Conservation (phyloP, 2,888 invertebrate species). For the Diplolepis rosae region DNA sequence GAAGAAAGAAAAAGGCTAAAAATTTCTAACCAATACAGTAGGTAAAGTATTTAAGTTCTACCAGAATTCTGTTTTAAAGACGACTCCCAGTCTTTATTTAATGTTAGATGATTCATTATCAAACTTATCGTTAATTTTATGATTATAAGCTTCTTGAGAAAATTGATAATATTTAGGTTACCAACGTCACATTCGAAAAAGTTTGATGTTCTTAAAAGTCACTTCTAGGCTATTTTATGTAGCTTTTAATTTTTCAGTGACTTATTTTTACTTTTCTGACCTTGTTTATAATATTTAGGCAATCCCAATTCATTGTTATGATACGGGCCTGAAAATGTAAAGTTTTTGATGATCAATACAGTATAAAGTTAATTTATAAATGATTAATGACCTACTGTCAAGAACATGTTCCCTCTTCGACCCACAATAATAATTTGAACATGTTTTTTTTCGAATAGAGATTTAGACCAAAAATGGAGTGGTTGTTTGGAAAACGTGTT, state of each 20-base stretch:
- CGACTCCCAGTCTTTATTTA: not conserved
- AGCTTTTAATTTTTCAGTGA: not conserved
- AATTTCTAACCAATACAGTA: no score
- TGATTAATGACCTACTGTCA: no score
- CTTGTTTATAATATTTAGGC: not conserved
- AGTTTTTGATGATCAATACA: not conserved
- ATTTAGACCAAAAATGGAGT: conserved; percentile 81
- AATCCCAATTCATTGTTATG: not conserved
- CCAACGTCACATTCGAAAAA: not conserved
- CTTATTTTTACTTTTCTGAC: not conserved
- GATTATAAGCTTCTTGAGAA: not conserved
- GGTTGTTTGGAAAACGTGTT: conserved; percentile 96
- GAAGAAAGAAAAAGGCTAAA: no score
- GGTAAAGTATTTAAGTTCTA: no score
- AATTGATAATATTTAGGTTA: not conserved
- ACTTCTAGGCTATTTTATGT: no score
- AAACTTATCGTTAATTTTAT: not conserved
- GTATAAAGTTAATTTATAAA: no score
- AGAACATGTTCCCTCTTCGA: no score
- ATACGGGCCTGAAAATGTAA: not conserved
- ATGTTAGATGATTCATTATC: conserved; percentile 21
- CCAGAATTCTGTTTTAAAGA: not conserved
- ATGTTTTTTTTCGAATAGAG: not conserved
- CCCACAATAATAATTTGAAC: no score
- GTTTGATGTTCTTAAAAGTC: no score